Base-by-base conservation (phyloP, 2,113 vertebrate genomes). In the Saccopteryx bilineata region DNA sequence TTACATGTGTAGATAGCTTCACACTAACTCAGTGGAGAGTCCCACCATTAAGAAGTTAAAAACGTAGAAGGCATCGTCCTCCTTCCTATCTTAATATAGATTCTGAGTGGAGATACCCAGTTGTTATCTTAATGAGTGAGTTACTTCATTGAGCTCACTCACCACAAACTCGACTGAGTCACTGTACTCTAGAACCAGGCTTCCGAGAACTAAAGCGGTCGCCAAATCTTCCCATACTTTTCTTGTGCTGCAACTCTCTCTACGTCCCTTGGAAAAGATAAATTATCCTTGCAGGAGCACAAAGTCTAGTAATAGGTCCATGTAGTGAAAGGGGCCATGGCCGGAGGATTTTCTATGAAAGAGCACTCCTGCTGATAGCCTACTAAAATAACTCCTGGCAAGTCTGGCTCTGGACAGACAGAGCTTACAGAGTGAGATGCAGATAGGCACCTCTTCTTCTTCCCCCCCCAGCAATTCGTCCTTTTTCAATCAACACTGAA, bases 381-480 rank as follows among this genome's bases (percentile, higher is more conserved):
- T 98, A 95, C 95, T 97, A 97, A 97, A 98, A 97, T 93, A 97
- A 98, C 98, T 96, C 97, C 98, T 97, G 96, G 89, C 94, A 97
- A 97, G 97, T 95, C 90, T 95, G 96, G 97, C 88, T 97, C 91
- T 96, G 84, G 97, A 96, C 86, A 93, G 90, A 33, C 66, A 76
- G 75, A 97, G 85, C 83, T 96, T 28, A 94, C 76, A 81, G 80
- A 91, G 75, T n/a, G 90, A 98, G 78, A 90, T 92, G 82, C 89
- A 90, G 91, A 65, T 97, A 97, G 96, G 97, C 97, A 98, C 97
- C 97, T 98, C 97, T 96, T 72, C 89, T 96, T 94, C 92, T 98
- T 83, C 92, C 96, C 96, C 96, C 96, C 80, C 33, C 83, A 96
- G 97, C 80, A 96, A 95, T 60, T 88, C 88, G 87, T 96, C 92